Conservation (phyloP, 2,113 vertebrate species). For the Picathartes gymnocephalus region DNA sequence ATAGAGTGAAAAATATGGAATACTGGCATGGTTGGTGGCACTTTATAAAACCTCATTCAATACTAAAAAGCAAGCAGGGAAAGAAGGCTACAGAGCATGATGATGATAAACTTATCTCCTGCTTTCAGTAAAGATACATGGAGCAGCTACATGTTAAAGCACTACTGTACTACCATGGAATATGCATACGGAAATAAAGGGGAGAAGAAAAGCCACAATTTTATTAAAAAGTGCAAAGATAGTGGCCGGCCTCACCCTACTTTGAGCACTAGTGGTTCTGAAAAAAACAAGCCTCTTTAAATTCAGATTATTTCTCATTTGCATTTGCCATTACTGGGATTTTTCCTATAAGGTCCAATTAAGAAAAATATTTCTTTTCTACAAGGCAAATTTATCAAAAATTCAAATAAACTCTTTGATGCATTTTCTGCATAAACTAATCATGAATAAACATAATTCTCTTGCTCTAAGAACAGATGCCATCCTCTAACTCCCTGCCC, state of each 20-base stretch:
- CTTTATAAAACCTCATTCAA: slow-evolving; percentile 10
- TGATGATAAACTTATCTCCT: slow-evolving; percentile 13
- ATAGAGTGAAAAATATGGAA: slow-evolving; percentile 13
- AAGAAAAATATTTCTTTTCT: slow-evolving; percentile 62
- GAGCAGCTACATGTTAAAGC: not conserved
- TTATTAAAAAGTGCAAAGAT: slow-evolving; percentile 1
- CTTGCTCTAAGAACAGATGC: slow-evolving; percentile 59
- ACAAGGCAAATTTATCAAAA: slow-evolving; percentile 64
- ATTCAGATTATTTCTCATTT: slow-evolving; percentile 57
- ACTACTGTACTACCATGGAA: not conserved
- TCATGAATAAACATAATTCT: slow-evolving; percentile 70
- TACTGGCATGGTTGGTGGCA: not conserved
- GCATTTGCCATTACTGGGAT: slow-evolving; percentile 33
- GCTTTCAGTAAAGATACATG: not conserved
- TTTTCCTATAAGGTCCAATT: slow-evolving; percentile 57
- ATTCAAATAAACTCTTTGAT: slow-evolving; percentile 66
- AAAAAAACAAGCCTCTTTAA: not conserved
- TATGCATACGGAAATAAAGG: not conserved
- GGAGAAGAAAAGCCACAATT: not conserved
- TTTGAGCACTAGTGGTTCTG: not conserved
- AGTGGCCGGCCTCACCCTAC: not conserved
- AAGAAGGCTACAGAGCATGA: not conserved
- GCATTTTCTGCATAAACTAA: slow-evolving; percentile 57
- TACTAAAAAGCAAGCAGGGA: not conserved
- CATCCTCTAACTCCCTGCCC: slow-evolving; percentile 48